These are phyloP conservation scores for Apodemia hepburni DNA, from an alignment of 2,888 invertebrate species.

Conservation along the genomic window DNA sequence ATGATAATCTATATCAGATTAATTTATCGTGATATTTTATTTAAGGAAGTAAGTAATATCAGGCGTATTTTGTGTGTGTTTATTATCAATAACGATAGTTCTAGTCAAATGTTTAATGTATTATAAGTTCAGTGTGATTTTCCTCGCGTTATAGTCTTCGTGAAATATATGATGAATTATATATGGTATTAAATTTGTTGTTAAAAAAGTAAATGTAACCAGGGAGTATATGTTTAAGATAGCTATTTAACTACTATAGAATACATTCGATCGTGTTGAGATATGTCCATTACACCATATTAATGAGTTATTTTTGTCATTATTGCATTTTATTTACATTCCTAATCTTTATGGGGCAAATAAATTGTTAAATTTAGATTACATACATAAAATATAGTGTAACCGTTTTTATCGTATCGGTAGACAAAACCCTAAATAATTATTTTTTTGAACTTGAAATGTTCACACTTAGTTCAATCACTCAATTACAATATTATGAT, in stretches of 20 bases:
- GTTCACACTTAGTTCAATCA: not conserved
- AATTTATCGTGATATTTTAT: conserved; percentile 5
- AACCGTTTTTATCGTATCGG: not conserved
- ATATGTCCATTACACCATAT: conserved; percentile 2
- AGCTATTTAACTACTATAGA: not conserved
- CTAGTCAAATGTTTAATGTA: conserved; percentile 23
- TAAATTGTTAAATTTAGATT: not conserved
- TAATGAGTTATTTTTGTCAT: not conserved
- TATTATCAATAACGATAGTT: conserved; percentile 17
- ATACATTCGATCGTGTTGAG: not conserved
- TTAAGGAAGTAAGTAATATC: not conserved
- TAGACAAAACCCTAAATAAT: not conserved
- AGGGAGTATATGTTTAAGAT: not conserved
- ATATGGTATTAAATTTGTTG: not conserved
- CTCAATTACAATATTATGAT: not conserved
- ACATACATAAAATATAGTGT: not conserved
- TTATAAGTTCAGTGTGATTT: conserved; percentile 20
- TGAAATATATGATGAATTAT: not conserved
- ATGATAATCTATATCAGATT: not conserved
- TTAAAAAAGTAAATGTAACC: conserved; percentile 1
- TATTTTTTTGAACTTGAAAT: not conserved
- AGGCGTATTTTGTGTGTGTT: not conserved
- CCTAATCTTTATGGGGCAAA: conserved; percentile 28
- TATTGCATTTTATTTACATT: conserved; percentile 26
- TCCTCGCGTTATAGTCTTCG: conserved; percentile 16